phyloP scores from a whole-genome alignment of 2,888 invertebrate species.

The Rambutsinella grinnellia region DNA sequence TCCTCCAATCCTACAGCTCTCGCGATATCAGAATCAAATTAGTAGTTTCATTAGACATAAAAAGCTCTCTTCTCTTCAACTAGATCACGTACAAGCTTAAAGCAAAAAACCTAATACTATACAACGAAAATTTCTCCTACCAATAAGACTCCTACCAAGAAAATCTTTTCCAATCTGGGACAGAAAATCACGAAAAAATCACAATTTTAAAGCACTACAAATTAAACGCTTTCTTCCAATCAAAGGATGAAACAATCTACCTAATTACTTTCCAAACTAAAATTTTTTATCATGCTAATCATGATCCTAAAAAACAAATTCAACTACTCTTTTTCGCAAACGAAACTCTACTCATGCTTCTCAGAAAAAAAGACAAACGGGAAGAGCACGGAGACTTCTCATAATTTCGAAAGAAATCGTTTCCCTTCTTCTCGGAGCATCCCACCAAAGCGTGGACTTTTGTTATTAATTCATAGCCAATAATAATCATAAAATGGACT shows the following conservation, averaged over 20 bases:
- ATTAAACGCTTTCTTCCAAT: neutral
- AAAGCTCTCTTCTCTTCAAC: neutral
- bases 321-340: neutral
- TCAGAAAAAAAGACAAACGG: neutral
- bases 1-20: neutral
- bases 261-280: neutral
- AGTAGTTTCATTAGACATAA: neutral
- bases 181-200: neutral
- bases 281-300: neutral
- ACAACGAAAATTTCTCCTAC: no score
- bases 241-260: neutral
- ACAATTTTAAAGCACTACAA: neutral
- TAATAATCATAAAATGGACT: neutral
- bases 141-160: neutral
- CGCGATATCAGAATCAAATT: neutral
- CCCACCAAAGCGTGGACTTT: constrained; percentile 8
- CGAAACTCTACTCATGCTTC: no score
- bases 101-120: no score
- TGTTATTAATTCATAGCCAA: neutral
- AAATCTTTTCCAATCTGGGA: neutral
- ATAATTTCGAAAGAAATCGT: neutral
- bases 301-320: neutral
- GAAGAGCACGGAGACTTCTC: neutral
- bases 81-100: neutral
- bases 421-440: constrained; percentile 10